A percentile compares a stretch with the other conserved stretches of the same genome.
Conservation (phyloP, 2,113 vertebrate genomes). For the Nematolebias whitei region DNA sequence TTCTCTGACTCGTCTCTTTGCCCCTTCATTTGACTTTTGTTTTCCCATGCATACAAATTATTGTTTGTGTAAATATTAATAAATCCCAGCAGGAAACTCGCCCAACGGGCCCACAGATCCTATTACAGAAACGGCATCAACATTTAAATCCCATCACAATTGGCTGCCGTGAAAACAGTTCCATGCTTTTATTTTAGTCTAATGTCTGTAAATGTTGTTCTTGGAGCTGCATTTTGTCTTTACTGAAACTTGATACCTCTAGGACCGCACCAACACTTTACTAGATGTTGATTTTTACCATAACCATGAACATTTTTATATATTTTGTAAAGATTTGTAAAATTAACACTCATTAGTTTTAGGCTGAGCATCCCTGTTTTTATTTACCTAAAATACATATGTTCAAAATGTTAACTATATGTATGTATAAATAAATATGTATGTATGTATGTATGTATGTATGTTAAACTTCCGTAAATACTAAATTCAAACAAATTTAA, state of each 20-base stretch:
- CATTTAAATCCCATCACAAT: slow-evolving; percentile 1
- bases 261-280: background rate
- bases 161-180: slow-evolving; percentile 14
- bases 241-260: background rate
- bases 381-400: background rate
- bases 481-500: background rate
- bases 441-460: too few species aligned
- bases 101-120: slow-evolving; percentile 29
- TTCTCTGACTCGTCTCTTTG: background rate
- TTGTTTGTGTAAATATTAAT: slow-evolving; percentile 53
- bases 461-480: too few species aligned
- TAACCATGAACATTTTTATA: too few species aligned
- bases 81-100: slow-evolving; percentile 57
- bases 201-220: slow-evolving; percentile 12
- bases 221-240: slow-evolving; percentile 20
- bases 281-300: slow-evolving; percentile 13
- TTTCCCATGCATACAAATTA: slow-evolving; percentile 43
- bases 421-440: too few species aligned
- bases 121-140: slow-evolving; percentile 52
- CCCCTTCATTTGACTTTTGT: slow-evolving; percentile 13
- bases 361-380: background rate
- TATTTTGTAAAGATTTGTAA: background rate
- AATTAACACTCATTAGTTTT: too few species aligned
- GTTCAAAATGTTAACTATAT: too few species aligned
- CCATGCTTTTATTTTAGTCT: slow-evolving; percentile 2